Evolutionary conservation across 2,797 vertebrate species (phyloP).

Genomic region (Sylvia borin): DNA sequence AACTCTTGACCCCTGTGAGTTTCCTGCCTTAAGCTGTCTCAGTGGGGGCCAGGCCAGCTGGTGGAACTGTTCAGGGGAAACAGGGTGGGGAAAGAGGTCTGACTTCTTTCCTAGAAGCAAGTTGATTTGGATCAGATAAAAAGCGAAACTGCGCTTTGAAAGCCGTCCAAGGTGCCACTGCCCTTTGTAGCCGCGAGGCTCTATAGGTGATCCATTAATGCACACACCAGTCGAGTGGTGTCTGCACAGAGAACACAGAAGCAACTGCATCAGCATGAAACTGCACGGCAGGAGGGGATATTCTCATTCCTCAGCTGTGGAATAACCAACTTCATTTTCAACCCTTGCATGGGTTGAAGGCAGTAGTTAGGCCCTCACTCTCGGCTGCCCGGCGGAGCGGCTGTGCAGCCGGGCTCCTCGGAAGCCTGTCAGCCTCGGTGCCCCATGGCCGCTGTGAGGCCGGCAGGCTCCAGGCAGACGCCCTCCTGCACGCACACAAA

Average conservation of each 20-base stretch:
- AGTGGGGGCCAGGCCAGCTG: neutral
- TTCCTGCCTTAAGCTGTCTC: neutral
- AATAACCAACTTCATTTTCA: neutral
- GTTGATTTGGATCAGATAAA: neutral
- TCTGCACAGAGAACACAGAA: neutral
- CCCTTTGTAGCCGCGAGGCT: neutral
- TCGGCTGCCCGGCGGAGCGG: accelerated
- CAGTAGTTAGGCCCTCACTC: neutral
- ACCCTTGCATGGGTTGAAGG: neutral
- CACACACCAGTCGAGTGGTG: neutral
- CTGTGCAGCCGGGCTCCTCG: accelerated
- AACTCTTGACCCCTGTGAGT: neutral
- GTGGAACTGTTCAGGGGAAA: neutral
- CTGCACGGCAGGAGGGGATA: neutral
- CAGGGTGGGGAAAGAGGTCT: neutral
- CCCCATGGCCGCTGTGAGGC: accelerated
- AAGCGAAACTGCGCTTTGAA: neutral
- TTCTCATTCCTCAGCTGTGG: neutral
- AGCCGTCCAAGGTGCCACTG: neutral
- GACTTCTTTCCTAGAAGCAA: neutral
- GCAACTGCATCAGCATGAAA: neutral
- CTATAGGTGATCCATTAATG: neutral
- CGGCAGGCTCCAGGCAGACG: accelerated
- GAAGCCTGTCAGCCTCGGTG: accelerated
- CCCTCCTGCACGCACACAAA: accelerated